Evolutionary conservation across 2,888 invertebrate species (phyloP).

Genomic region (Formica aserva): DNA sequence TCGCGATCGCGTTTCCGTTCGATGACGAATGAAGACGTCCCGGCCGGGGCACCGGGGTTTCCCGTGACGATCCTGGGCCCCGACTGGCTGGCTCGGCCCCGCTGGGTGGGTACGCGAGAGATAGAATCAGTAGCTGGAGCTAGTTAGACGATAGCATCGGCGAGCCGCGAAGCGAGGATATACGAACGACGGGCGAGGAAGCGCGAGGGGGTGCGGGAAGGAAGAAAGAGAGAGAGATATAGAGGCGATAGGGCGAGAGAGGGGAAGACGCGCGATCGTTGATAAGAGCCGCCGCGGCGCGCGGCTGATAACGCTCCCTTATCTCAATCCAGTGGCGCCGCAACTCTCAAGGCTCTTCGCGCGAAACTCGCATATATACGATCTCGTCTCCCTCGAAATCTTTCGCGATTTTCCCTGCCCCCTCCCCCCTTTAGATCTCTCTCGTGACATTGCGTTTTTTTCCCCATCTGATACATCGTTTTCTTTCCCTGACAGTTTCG

Average conservation of each 20-base stretch:
- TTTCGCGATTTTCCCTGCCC: conserved; percentile 62
- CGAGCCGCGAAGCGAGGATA: conserved; percentile 84
- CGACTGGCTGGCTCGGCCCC: conserved; percentile 78
- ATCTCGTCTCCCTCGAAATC: conserved; percentile 67
- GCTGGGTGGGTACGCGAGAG: conserved; percentile 83
- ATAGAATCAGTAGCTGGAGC: conserved; percentile 88
- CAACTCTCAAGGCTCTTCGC: conserved; percentile 85
- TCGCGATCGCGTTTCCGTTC: conserved; percentile 41
- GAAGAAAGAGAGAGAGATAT: conserved; percentile 71
- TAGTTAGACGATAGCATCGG: conserved; percentile 88
- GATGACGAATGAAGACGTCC: conserved; percentile 58
- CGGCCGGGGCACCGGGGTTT: conserved; percentile 69
- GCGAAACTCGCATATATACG: conserved; percentile 68
- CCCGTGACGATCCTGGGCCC: conserved; percentile 78
- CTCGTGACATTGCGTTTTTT: not conserved
- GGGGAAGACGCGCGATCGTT: conserved; percentile 86
- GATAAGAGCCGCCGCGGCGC: conserved; percentile 84
- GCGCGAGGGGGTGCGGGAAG: conserved; percentile 76
- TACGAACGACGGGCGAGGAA: conserved; percentile 74
- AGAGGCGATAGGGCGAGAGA: conserved; percentile 51
- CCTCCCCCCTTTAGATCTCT: too few relatives aligned
- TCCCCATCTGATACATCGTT: not conserved
- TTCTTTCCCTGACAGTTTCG: not conserved
- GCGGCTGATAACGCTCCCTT: conserved; percentile 85
- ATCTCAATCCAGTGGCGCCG: conserved; percentile 86